phyloP scores from a whole-genome alignment of 2,113 vertebrate species.

The Suricata suricatta region DNA sequence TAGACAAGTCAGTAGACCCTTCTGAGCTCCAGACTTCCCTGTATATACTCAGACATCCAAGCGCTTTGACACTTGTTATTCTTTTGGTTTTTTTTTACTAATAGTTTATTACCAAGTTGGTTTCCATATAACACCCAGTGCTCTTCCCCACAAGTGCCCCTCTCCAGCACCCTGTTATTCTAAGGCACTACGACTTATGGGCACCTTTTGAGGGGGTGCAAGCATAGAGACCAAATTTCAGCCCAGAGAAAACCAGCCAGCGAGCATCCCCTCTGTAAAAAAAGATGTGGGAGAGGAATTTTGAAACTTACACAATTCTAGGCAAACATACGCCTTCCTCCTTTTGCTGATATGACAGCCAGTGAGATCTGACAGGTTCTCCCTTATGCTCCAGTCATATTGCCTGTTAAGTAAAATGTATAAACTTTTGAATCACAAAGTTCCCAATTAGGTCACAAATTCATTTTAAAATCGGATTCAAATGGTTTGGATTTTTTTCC shows the following conservation, averaged over 20 bases:
- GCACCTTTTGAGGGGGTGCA: neutral
- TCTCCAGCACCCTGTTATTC: neutral
- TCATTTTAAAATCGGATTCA: neutral
- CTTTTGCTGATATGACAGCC: neutral
- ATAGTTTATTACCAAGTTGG: too few species aligned
- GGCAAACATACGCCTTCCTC: neutral
- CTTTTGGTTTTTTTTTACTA: too few species aligned
- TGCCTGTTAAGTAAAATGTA: neutral
- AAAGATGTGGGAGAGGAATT: neutral
- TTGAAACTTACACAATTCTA: neutral
- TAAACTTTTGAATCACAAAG: neutral
- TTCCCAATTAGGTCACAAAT: neutral
- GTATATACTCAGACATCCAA: neutral
- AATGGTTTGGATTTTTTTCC: neutral
- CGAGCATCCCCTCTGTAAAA: neutral
- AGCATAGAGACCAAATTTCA: neutral
- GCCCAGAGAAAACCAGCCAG: too few species aligned
- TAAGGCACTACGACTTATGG: accelerated
- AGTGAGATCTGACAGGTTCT: neutral
- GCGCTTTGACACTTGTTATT: neutral
- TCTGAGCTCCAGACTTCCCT: neutral
- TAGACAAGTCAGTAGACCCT: too few species aligned
- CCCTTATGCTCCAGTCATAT: neutral
- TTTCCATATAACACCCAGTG: too few species aligned
- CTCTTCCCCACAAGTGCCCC: too few species aligned